A percentile compares a stretch with the other conserved stretches of the same genome.
phyloP scores from a whole-genome alignment of 2,888 invertebrate genomes.

The Subacronicta megacephala region DNA sequence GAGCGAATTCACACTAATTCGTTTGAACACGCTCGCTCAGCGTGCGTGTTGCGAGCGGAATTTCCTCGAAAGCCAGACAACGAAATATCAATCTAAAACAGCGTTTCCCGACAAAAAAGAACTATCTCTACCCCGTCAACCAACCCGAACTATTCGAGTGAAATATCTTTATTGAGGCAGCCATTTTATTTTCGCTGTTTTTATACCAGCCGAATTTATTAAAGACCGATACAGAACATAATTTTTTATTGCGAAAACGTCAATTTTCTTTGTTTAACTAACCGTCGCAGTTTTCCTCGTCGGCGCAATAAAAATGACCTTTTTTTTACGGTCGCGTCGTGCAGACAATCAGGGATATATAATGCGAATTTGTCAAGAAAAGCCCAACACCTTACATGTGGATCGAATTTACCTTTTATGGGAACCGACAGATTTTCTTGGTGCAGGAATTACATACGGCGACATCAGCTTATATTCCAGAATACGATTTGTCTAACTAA shows the following conservation, averaged over 20 bases:
- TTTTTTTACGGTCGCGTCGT: conserved; percentile 75
- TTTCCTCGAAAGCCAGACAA: conserved; percentile 38
- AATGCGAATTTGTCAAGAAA: conserved; percentile 83
- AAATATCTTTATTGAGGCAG: conserved; percentile 60
- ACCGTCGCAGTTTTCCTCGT: conserved; percentile 74
- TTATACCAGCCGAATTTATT: conserved; percentile 57
- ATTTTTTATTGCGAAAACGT: conserved; percentile 75
- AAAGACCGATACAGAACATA: conserved; percentile 69
- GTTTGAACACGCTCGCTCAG: conserved; percentile 36
- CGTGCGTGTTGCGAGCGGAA: conserved; percentile 29
- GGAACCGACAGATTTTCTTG: conserved; percentile 70
- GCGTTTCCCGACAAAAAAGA: conserved; percentile 45
- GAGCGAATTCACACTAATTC: conserved; percentile 29
- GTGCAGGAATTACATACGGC: conserved; percentile 69
- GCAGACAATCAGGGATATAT: conserved; percentile 75
- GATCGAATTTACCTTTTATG: conserved; percentile 79
- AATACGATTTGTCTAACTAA: conserved; percentile 30
- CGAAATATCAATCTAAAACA: conserved; percentile 51
- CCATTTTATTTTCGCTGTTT: conserved; percentile 53
- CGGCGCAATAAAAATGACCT: conserved; percentile 78
- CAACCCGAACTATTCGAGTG: conserved; percentile 60
- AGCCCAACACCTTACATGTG: conserved; percentile 76
- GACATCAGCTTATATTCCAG: conserved; percentile 33
- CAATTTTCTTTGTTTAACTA: conserved; percentile 83
- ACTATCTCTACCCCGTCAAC: conserved; percentile 51